Conservation (phyloP, 2,797 vertebrate species). For the Sebastes trivittatus region DNA sequence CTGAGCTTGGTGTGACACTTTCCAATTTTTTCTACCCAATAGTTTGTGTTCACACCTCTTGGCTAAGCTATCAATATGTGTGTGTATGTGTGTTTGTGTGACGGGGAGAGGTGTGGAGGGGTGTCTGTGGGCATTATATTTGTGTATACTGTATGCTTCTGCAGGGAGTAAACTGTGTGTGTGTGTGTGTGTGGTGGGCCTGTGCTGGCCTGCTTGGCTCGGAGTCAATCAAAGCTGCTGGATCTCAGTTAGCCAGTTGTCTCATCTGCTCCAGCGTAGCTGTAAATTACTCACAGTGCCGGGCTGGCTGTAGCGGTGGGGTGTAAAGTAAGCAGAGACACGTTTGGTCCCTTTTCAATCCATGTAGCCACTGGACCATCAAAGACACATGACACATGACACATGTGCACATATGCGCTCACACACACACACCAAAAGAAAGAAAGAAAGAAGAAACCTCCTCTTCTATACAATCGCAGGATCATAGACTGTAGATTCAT, state of each 20-base stretch:
- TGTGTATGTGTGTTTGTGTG: conserved; percentile 23
- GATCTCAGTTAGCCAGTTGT: conserved; percentile 58
- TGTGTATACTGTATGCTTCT: conserved; percentile 31
- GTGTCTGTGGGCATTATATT: conserved; percentile 13
- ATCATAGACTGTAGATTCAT: background rate
- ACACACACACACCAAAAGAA: background rate
- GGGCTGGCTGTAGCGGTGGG: conserved; percentile 56
- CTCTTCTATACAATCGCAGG: background rate
- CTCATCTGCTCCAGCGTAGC: conserved; percentile 79
- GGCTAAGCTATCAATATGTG: conserved; percentile 66
- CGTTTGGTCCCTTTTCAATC: conserved; percentile 65
- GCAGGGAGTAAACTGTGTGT: background rate
- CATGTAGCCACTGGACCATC: conserved; percentile 14
- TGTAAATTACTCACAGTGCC: conserved; percentile 78
- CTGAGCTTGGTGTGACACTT: conserved; percentile 78
- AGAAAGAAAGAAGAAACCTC: background rate
- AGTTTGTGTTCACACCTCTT: conserved; percentile 78
- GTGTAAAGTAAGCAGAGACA: conserved; percentile 77
- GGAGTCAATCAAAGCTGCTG: conserved; percentile 53
- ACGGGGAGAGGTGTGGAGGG: conserved; percentile 16
- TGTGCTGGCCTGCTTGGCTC: conserved; percentile 63
- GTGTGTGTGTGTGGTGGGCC: conserved; percentile 14
- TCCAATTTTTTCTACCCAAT: conserved; percentile 70
- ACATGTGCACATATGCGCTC: background rate
- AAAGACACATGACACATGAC: background rate